Base-by-base conservation (phyloP, 2,888 invertebrate species). In the Nymphalis urticae region DNA sequence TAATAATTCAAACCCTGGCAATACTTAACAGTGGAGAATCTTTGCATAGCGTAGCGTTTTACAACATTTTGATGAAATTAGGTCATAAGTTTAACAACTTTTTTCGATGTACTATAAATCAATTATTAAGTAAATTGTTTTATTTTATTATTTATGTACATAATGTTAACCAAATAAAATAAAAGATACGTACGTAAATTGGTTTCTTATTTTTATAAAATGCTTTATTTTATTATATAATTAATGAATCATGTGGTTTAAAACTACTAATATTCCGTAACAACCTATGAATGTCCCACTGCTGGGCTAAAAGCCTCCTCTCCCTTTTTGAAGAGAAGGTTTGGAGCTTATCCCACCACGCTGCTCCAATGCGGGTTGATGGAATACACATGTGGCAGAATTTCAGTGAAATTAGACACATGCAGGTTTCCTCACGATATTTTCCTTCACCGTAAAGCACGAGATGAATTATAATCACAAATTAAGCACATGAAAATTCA, bases 131-230 rank as follows among this genome's bases (percentile, higher is more conserved):
- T 82, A 74, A 78, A 76, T 76, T 79, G 73, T 79, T 73, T 78
- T 79, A 83, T 84, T 79, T 80, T 80, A 82, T 87, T 86, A 86
- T 88, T 88, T 89, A 88, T 91, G 86, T 87, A 86, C 82, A 88
- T 87, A 86, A 82, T 83, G 84, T 86, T 83, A 85, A 87, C 79
- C 79, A 77, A 77, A 78, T 77, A 76, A 73, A 77, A 82, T 86
- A 83, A 83, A 87, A 79, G 77, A 83, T 86, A 85, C 79, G 76
- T 79, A 80, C 76, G 78, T 82, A 74, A 70, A 3, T 67, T 63
- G 67, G 69, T 74, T 64, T 66, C 74, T 76, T 71, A 62, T 70
- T 70, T 68, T 71, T 76, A 77, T 58, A 13, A 48, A n/a, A 48
- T n/a, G 6, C 16, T 50, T n/a, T 48, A 48, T 17, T 2, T 7